phyloP scores from a whole-genome alignment of 2,797 vertebrate species.

The Craterocephalus amniculus region DNA sequence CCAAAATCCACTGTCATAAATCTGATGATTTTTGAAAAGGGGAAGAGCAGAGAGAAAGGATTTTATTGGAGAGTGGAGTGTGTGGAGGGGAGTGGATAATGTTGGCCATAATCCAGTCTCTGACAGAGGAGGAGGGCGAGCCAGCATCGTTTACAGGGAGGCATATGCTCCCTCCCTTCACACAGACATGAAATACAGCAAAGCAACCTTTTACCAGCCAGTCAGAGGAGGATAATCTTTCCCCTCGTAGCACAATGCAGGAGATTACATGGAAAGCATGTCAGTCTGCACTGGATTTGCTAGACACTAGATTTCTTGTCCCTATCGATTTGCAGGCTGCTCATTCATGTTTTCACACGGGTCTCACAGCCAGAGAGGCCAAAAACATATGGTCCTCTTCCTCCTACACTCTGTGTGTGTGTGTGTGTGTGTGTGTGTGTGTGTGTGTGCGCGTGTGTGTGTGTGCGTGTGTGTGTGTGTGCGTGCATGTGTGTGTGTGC shows the following conservation, averaged over 20 bases:
- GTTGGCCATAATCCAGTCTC: constrained; percentile 81
- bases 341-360: constrained; percentile 83
- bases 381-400: constrained; percentile 71
- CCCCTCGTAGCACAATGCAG: constrained; percentile 81
- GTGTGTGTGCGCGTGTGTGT: neutral
- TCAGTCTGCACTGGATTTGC: constrained; percentile 85
- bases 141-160: constrained; percentile 72
- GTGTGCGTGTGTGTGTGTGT: constrained; percentile 1
- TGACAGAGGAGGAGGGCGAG: constrained; percentile 79
- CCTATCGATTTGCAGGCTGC: constrained; percentile 83
- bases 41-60: constrained; percentile 73
- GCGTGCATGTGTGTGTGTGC: too few species aligned
- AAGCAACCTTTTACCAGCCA: constrained; percentile 82
- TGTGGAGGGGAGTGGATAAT: constrained; percentile 66
- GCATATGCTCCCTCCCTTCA: constrained; percentile 71
- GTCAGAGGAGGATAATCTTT: constrained; percentile 85
- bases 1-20: constrained; percentile 80
- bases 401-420: constrained; percentile 53
- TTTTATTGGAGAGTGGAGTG: constrained; percentile 74
- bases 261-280: constrained; percentile 85
- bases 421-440: constrained; percentile 34
- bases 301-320: constrained; percentile 84
- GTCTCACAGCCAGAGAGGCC: constrained; percentile 68
- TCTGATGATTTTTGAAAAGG: constrained; percentile 77
- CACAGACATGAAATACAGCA: constrained; percentile 74